These are phyloP conservation scores for Anthonomus grandis DNA, from an alignment of 1,140 invertebrate genomes.

Conservation along the genomic window DNA sequence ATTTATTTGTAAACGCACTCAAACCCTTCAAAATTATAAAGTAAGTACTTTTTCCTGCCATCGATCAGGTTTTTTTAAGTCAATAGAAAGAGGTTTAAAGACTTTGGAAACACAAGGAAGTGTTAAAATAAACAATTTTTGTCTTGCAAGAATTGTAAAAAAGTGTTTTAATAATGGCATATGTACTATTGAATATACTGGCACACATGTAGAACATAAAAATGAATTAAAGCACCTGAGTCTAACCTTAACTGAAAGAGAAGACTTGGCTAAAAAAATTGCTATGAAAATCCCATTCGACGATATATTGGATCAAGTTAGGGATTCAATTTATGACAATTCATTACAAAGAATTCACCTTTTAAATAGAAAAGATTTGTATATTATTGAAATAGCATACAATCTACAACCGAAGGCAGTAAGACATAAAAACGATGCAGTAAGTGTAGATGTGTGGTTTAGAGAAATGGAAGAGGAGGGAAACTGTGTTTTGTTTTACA, in stretches of 20 bases:
- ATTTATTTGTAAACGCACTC: not conserved
- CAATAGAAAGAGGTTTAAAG: conserved; percentile 9
- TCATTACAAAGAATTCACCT: conserved; percentile 22
- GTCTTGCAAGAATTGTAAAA: conserved; percentile 3
- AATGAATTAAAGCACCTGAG: conserved; percentile 22
- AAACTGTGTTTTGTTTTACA: conserved; percentile 10
- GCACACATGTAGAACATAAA: conserved; percentile 26
- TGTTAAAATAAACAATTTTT: conserved; percentile 16
- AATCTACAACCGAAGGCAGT: conserved; percentile 9
- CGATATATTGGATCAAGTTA: conserved; percentile 22
- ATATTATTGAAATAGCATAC: conserved; percentile 17
- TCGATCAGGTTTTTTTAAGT: conserved; percentile 13
- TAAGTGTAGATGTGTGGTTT: not conserved
- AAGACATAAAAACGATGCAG: conserved; percentile 9
- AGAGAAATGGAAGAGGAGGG: not conserved
- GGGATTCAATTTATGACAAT: conserved; percentile 5
- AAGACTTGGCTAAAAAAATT: conserved; percentile 27
- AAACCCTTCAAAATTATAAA: too few species aligned
- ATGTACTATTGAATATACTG: conserved; percentile 4
- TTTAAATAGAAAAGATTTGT: conserved; percentile 21
- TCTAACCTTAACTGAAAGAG: conserved; percentile 11
- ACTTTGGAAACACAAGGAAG: conserved; percentile 16
- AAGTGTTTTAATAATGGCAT: conserved; percentile 11
- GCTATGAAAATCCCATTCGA: conserved; percentile 25
- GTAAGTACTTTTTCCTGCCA: conserved; percentile 13